Evolutionary conservation across 1,140 invertebrate species (phyloP).

Genomic region (Formica selysi): DNA sequence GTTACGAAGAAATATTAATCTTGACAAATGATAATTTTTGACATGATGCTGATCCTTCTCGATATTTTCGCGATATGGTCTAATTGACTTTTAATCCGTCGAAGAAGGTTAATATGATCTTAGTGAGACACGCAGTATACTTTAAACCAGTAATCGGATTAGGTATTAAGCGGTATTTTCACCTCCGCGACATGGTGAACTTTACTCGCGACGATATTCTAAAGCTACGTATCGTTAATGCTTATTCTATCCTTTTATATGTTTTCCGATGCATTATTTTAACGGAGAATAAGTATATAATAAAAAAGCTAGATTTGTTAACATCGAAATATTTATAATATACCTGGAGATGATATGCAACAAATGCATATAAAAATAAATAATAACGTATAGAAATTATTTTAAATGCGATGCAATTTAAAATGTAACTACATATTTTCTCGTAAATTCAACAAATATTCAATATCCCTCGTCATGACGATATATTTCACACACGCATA

Average conservation of each 20-base stretch:
- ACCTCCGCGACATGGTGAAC: conserved; percentile 47
- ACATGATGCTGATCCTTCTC: too few species aligned
- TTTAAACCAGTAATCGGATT: conserved; percentile 58
- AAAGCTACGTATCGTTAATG: conserved; percentile 39
- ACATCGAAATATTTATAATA: conserved; percentile 30
- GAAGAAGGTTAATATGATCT: conserved; percentile 3
- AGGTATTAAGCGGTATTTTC: conserved; percentile 51
- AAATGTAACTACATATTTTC: conserved; percentile 25
- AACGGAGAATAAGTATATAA: neutral
- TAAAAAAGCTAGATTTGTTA: conserved; percentile 25
- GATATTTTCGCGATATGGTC: neutral
- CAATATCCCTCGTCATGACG: neutral
- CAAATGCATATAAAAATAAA: neutral
- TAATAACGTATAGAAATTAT: neutral
- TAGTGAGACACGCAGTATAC: conserved; percentile 28
- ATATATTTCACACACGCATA: neutral
- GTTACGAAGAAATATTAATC: neutral
- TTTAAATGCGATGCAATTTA: conserved; percentile 29
- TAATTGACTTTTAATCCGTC: conserved; percentile 7
- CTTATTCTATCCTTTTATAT: conserved; percentile 20
- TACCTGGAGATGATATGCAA: neutral
- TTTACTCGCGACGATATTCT: conserved; percentile 51
- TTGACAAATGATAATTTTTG: neutral
- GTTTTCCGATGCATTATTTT: conserved; percentile 49
- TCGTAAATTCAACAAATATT: conserved; percentile 18